Evolutionary conservation across 2,888 invertebrate genomes (phyloP).

Genomic region (Rapana venosa): DNA sequence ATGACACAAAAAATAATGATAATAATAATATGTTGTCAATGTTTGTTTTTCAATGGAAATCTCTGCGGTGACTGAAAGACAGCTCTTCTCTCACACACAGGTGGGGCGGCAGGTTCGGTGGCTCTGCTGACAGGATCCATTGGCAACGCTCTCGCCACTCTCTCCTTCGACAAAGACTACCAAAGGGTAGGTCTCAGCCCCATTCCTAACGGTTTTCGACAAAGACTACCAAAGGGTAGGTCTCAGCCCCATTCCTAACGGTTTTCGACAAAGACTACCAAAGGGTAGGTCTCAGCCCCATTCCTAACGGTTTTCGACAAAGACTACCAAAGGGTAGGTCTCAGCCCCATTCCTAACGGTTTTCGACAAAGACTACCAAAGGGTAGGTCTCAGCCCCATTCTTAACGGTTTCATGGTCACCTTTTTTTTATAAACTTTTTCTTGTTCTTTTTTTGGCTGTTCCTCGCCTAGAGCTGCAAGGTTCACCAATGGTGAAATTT

Average conservation of each 20-base stretch:
- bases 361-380: conserved; percentile 81
- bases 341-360: too few species aligned
- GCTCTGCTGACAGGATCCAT: conserved; percentile 79
- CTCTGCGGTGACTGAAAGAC: neutral
- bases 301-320: too few species aligned
- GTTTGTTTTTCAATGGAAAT: neutral
- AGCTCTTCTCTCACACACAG: conserved; percentile 54
- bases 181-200: conserved; percentile 76
- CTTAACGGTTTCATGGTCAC: too few species aligned
- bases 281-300: conserved; percentile 72
- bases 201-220: conserved; percentile 70
- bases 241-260: too few species aligned
- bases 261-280: conserved; percentile 81
- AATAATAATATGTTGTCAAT: neutral
- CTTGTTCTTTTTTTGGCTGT: too few species aligned
- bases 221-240: conserved; percentile 80
- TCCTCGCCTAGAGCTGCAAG: too few species aligned
- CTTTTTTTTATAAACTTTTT: too few species aligned
- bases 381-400: conserved; percentile 67
- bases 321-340: conserved; percentile 79
- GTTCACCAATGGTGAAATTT: too few species aligned
- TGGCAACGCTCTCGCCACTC: conserved; percentile 78
- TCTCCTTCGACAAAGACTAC: conserved; percentile 80
- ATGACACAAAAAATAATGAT: too few species aligned
- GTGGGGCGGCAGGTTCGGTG: conserved; percentile 78